Percentiles rank a stretch among this genome's conserved stretches.
phyloP scores from a whole-genome alignment of 2,888 invertebrate genomes.

The Acronicta psi region DNA sequence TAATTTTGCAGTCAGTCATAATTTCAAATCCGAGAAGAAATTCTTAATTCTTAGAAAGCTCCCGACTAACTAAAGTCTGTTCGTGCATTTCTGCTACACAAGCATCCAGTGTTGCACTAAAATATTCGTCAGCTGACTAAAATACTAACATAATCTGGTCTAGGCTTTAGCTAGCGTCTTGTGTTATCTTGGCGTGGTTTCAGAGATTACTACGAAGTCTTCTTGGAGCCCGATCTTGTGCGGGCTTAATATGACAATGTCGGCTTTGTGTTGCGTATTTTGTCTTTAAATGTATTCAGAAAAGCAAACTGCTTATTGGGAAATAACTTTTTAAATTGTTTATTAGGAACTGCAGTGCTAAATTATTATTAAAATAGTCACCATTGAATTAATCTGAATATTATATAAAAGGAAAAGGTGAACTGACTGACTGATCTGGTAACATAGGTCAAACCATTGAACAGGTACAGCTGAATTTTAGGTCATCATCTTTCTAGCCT shows the following conservation, averaged over 20 bases:
- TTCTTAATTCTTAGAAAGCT: not conserved
- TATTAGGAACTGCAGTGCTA: too few species aligned
- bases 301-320: not conserved
- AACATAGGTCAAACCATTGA: too few species aligned
- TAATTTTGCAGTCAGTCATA: too few species aligned
- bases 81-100: conserved; percentile 26
- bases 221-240: conserved; percentile 38
- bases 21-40: too few species aligned
- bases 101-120: conserved; percentile 31
- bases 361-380: too few species aligned
- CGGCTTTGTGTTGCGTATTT: conserved; percentile 27
- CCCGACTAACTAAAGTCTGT: not conserved
- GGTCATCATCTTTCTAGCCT: too few species aligned
- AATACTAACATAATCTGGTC: conserved; percentile 52
- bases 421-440: too few species aligned
- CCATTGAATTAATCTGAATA: too few species aligned
- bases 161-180: conserved; percentile 46
- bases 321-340: too few species aligned
- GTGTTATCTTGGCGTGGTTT: conserved; percentile 53
- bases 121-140: conserved; percentile 52
- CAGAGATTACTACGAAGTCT: conserved; percentile 49
- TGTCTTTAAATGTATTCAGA: conserved; percentile 4
- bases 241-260: conserved; percentile 52
- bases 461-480: too few species aligned
- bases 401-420: too few species aligned